Conservation (phyloP, 2,113 vertebrate species). For the Neolamprologus devosi region DNA sequence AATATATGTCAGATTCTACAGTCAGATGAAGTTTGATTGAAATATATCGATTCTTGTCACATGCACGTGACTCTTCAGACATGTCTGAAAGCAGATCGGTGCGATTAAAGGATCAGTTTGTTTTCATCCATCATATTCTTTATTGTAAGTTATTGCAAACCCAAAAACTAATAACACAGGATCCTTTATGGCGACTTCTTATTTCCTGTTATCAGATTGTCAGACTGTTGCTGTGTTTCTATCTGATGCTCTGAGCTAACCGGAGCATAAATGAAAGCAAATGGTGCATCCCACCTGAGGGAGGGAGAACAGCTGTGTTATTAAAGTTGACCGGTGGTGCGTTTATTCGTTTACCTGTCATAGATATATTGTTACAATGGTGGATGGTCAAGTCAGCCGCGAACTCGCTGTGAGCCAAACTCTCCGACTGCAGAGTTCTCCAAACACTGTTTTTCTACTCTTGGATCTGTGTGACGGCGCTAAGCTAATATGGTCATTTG, state of each 20-base stretch:
- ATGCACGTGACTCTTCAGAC: background rate
- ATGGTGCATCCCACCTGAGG: background rate
- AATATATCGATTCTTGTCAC: accelerated
- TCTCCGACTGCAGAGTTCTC: background rate
- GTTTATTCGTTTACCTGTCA: background rate
- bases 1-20: background rate
- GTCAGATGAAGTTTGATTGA: background rate
- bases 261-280: background rate
- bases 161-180: background rate
- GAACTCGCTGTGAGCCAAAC: accelerated
- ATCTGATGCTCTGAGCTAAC: background rate
- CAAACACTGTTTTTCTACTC: background rate
- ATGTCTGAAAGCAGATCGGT: background rate
- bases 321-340: accelerated
- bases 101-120: accelerated
- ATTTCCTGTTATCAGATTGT: background rate
- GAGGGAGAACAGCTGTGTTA: background rate
- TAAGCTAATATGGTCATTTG: background rate
- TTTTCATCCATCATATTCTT: accelerated
- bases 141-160: background rate
- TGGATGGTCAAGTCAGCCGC: accelerated
- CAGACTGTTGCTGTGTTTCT: background rate
- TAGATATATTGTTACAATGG: background rate
- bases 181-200: background rate
- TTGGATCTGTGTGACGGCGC: background rate